Conservation (phyloP, 2,113 vertebrate genomes). For the Melanerpes formicivorus region DNA sequence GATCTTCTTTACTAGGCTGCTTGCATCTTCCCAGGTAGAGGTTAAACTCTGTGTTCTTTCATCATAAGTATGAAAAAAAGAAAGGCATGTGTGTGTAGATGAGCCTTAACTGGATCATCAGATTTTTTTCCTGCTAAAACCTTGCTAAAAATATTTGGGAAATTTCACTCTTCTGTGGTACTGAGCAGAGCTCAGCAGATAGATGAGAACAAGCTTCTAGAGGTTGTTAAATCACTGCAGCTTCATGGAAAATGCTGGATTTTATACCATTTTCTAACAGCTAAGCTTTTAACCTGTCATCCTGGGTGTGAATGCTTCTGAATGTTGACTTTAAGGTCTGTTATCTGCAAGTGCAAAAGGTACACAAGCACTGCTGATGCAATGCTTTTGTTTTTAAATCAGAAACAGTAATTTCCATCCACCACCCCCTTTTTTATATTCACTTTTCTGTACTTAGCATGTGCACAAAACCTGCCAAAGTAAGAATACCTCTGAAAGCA, state of each 20-base stretch:
- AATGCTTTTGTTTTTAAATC: not conserved
- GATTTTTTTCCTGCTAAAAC: not conserved
- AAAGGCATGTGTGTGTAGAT: not conserved
- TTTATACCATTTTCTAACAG: conserved; percentile 10
- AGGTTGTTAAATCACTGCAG: not conserved
- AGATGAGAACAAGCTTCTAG: not conserved
- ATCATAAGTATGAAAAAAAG: not conserved
- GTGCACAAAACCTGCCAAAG: not conserved
- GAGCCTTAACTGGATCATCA: not conserved
- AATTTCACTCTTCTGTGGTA: not conserved
- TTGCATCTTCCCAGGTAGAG: not conserved
- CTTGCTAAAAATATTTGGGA: not conserved
- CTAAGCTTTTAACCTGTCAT: not conserved
- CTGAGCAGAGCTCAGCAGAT: not conserved
- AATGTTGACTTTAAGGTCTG: not conserved
- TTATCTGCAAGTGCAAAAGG: not conserved
- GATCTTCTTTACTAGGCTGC: not conserved
- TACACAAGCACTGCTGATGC: not conserved
- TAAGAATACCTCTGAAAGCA: conserved; percentile 28
- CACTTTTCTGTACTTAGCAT: not conserved
- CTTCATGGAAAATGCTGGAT: not conserved
- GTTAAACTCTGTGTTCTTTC: not conserved
- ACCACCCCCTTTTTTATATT: not conserved
- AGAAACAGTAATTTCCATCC: not conserved
- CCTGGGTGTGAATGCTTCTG: not conserved